These are phyloP conservation scores for Dendropsophus ebraccatus DNA, from an alignment of 2,113 vertebrate genomes.

Conservation along the genomic window DNA sequence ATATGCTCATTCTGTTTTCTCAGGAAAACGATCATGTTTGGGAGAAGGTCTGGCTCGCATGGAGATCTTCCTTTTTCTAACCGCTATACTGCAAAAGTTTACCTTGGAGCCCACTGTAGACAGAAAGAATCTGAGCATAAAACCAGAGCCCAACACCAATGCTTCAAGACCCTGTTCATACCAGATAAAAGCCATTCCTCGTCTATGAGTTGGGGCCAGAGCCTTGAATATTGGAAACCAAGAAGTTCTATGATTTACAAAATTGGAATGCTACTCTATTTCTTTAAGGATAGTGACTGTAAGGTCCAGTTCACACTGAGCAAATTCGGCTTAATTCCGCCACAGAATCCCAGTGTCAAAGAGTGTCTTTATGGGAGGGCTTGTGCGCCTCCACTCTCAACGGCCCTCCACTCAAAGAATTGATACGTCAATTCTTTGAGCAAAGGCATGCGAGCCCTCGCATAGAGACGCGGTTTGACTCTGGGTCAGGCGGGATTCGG, in stretches of 20 bases:
- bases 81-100: not conserved
- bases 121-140: not conserved
- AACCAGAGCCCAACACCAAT: not conserved
- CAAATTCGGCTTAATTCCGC: too few relatives aligned
- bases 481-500: too few relatives aligned
- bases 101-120: not conserved
- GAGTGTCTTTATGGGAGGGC: too few relatives aligned
- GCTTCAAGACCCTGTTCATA: not conserved
- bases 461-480: too few relatives aligned
- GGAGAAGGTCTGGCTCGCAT: constrained; percentile 35
- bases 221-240: not conserved
- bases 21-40: constrained; percentile 38
- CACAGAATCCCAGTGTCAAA: too few relatives aligned
- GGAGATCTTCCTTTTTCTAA: not conserved
- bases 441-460: too few relatives aligned
- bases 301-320: too few relatives aligned
- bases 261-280: not conserved
- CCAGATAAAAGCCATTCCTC: not conserved
- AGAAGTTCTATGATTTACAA: not conserved
- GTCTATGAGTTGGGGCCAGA: not conserved
- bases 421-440: too few relatives aligned
- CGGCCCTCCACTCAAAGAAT: too few relatives aligned
- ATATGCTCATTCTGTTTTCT: not conserved
- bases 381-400: too few relatives aligned
- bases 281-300: not conserved